These are phyloP conservation scores for Caenorhabditis tropicalis DNA, from an alignment of 1,140 invertebrate species.

Conservation along the genomic window DNA sequence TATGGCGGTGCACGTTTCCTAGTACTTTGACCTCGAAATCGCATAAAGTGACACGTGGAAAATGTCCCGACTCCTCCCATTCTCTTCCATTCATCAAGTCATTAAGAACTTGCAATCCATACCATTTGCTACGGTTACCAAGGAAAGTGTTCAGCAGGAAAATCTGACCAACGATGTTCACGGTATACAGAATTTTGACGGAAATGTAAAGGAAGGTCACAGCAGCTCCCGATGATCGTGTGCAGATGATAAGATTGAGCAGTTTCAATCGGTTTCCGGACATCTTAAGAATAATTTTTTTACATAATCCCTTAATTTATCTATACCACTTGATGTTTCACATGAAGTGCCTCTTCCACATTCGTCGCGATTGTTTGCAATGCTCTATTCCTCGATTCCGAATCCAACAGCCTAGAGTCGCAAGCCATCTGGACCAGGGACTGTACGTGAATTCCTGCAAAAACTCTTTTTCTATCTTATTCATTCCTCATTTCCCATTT, in stretches of 20 bases:
- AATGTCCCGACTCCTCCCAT: constrained; percentile 71
- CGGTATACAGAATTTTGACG: constrained; percentile 71
- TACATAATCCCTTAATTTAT: not conserved
- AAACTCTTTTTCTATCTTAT: not conserved
- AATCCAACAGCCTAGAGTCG: constrained; percentile 68
- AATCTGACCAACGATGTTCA: constrained; percentile 71
- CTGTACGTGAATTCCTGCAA: constrained; percentile 71
- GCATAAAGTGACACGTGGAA: constrained; percentile 69
- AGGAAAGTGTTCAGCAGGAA: constrained; percentile 70
- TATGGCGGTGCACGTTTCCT: constrained; percentile 71
- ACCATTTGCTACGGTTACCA: constrained; percentile 67
- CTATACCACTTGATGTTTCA: constrained; percentile 71
- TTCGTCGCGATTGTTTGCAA: constrained; percentile 71
- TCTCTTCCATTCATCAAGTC: constrained; percentile 71
- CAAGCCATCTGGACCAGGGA: constrained; percentile 72
- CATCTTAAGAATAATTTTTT: constrained; percentile 62
- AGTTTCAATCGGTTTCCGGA: constrained; percentile 68
- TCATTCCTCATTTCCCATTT: not conserved
- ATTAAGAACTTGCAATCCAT: constrained; percentile 68
- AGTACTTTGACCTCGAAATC: constrained; percentile 72
- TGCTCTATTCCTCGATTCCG: constrained; percentile 67
- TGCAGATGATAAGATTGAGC: constrained; percentile 70
- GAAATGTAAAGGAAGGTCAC: constrained; percentile 72
- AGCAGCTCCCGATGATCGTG: constrained; percentile 71
- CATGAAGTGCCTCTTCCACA: constrained; percentile 71